Conservation (phyloP, 2,888 invertebrate species). For the Hypselothyrea guttata region DNA sequence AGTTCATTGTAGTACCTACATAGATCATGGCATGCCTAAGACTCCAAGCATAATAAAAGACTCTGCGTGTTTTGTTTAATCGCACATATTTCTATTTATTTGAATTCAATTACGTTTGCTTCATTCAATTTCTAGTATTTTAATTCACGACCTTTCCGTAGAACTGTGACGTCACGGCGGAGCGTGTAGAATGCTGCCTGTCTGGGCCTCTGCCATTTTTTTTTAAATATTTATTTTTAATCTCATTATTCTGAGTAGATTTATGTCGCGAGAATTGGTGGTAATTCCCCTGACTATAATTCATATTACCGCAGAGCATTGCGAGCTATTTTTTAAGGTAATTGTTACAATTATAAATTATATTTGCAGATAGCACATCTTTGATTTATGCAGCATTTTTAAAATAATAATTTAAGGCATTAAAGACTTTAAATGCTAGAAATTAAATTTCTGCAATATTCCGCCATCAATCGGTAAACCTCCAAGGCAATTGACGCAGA, state of each 20-base stretch:
- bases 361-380: constrained; percentile 13
- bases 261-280: constrained; percentile 30
- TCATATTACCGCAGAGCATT: constrained; percentile 39
- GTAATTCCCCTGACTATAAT: constrained; percentile 35
- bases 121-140: too few species aligned
- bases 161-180: constrained; percentile 25
- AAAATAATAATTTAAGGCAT: too few species aligned
- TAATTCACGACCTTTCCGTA: too few species aligned
- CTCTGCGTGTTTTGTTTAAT: too few species aligned
- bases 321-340: constrained; percentile 43
- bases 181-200: constrained; percentile 6
- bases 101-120: not conserved
- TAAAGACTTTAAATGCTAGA: too few species aligned
- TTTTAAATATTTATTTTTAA: constrained; percentile 26
- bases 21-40: too few species aligned
- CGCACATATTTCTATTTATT: too few species aligned
- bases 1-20: too few species aligned
- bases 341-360: constrained; percentile 51
- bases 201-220: constrained; percentile 27
- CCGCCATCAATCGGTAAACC: constrained; percentile 1
- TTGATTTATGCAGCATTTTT: constrained; percentile 12
- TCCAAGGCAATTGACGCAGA: constrained; percentile 24
- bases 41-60: too few species aligned
- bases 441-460: too few species aligned
- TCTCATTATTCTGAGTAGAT: constrained; percentile 27